Evolutionary conservation across 1,140 invertebrate genomes (phyloP), one percentile per base, ranked within the genome.

Genomic region (Procambarus virginalis): DNA sequence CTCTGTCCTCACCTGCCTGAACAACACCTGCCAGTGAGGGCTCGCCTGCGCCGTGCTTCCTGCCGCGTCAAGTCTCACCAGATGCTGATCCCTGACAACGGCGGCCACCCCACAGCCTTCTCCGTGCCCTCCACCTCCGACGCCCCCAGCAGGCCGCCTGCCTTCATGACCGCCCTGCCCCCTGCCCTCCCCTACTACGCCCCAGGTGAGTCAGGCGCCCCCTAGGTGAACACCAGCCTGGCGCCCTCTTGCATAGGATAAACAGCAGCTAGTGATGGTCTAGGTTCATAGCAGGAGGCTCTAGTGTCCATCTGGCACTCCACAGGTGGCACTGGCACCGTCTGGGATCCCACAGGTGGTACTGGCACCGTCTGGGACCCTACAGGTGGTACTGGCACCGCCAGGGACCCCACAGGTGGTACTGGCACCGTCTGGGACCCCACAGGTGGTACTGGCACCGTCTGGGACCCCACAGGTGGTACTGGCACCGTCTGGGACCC

Each of bases 111-210:
- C 8, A 89, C 87, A 77, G 87, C 89, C 78, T 90, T 86, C 78
- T 85, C 83, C 68, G 83, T 86, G 83, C 84, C 89, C 3, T 90
- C 89, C 22, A 73, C 89, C 76, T 90, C 89, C 34, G 84, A 83
- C 89, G 22, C 81, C 46, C 45, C 9, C 68, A 81, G 55, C n/a
- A 76, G 70, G 45, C 49, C 82, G 55, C 60, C 68, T n/a, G 70
- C 80, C 46, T 46, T 68, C 17, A 91, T 91, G 90, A 91, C 90
- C 12, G 90, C 90, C 22, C 76, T 91, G 20, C 90, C 90, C n/a
- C 81, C 90, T 17, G 90, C 90, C 20, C 79, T 91, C 46, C 90
- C 90, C 8, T 91, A 91, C 68, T 91, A 91, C 64, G 85, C 90
- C 2, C 90, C 90, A 84, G 90, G 90, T 91, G 64, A 90, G 86